phyloP scores from a whole-genome alignment of 2,113 vertebrate species.

The Syrrhaptes paradoxus region DNA sequence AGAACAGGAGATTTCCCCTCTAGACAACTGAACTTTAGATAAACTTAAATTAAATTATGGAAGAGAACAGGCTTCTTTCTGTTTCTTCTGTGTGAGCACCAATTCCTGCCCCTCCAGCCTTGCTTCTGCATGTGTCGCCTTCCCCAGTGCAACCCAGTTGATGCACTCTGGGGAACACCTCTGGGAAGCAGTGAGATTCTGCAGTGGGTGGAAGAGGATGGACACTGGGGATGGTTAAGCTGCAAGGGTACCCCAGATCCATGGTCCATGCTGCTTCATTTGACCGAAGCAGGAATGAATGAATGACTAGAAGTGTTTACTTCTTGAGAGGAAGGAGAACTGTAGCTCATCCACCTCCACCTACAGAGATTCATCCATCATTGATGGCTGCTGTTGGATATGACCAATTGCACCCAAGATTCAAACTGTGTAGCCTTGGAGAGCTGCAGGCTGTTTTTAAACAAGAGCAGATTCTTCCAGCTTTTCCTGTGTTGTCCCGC shows the following conservation, averaged over 20 bases:
- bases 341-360: background rate
- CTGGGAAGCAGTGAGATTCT: background rate
- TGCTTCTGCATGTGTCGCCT: background rate
- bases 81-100: background rate
- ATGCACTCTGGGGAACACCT: background rate
- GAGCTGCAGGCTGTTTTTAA: background rate
- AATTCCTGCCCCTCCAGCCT: background rate
- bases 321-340: background rate
- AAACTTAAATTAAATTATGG: background rate
- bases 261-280: background rate
- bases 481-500: background rate
- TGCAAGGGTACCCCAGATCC: background rate
- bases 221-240: background rate
- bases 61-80: background rate
- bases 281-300: background rate
- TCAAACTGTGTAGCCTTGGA: background rate
- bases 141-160: rapidly evolving
- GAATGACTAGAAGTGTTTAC: background rate
- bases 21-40: background rate
- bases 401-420: background rate
- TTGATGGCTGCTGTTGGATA: background rate
- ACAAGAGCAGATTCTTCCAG: background rate
- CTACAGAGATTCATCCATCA: background rate
- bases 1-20: background rate
- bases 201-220: background rate